Percentiles rank a stretch among this genome's conserved stretches.
Conservation (phyloP, 2,113 vertebrate genomes). For the Pseudorasbora parva region DNA sequence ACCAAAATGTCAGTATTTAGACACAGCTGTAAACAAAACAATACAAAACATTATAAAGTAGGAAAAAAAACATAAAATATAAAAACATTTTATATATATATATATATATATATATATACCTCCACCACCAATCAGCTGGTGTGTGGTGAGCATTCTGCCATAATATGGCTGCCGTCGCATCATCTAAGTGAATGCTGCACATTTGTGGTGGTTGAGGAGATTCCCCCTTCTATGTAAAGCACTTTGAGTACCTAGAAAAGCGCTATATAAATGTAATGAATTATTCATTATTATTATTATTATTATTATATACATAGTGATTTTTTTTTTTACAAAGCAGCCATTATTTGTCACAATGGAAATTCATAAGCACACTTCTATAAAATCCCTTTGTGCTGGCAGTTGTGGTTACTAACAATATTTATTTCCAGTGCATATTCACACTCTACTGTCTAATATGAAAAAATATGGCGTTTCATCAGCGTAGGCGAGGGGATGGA, state of each 20-base stretch:
- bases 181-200: too few relatives aligned
- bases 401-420: conserved; percentile 19
- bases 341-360: background rate
- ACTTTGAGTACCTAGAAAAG: too few relatives aligned
- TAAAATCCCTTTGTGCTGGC: background rate
- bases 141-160: too few relatives aligned
- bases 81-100: background rate
- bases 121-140: too few relatives aligned
- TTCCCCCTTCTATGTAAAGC: too few relatives aligned
- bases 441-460: conserved; percentile 42
- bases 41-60: background rate
- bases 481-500: conserved; percentile 6
- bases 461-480: conserved; percentile 13
- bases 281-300: too few relatives aligned
- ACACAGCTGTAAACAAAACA: background rate
- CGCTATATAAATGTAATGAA: too few relatives aligned
- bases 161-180: too few relatives aligned
- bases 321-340: background rate
- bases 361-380: background rate
- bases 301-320: too few relatives aligned
- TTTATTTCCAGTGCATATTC: conserved; percentile 27
- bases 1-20: too few relatives aligned
- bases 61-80: background rate
- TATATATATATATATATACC: background rate
- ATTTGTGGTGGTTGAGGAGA: too few relatives aligned